Evolutionary conservation across 2,888 invertebrate genomes (phyloP), one percentile per base, ranked within the genome.

Genomic region (Drosophila atroscutellata): DNA sequence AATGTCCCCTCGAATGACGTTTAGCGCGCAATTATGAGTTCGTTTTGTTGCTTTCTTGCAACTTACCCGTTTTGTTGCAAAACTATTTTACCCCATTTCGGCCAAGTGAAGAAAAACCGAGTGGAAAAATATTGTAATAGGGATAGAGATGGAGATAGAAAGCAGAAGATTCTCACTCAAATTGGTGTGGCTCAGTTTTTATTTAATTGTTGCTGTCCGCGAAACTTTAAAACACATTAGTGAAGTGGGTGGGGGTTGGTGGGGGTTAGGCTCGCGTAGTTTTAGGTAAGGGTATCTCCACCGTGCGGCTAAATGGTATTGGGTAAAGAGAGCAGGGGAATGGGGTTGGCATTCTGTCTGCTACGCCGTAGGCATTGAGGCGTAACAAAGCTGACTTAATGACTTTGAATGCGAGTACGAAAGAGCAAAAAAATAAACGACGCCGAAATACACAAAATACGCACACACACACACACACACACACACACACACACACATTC

Each of bases 321-420:
- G 13, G 7, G 42, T n/a, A 20, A 20, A 34, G 20, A 34, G 34
- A n/a, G 30, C 26, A 13, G 24, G 24, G 13, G 7, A 7, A 20
- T 5, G 20, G 7, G 51, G n/a, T 24, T 56, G 58, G 59, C 51
- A 36, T 37, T 36, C 37, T 52, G 73, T 64, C 64, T 57, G 55
- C 52, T 45, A 28, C n/a, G 75, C 67, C 71, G 54, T 37, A 80
- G 74, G 74, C 88, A 83, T 87, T 83, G 88, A 78, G 69, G 82
- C 85, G 82, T 71, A 78, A 85, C 72, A 83, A 83, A 87, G 88
- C 82, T 78, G 88, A 87, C 88, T 83, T 83, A 83, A 83, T 85
- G 82, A 87, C 85, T 82, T 70, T 69, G 39, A 69, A 72, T 64
- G 87, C 72, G 65, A 81, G 69, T 60, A 70, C 52, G 55, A 66